These are phyloP conservation scores for Chironomus striatipennis DNA, from an alignment of 1,140 invertebrate species.

Conservation along the genomic window DNA sequence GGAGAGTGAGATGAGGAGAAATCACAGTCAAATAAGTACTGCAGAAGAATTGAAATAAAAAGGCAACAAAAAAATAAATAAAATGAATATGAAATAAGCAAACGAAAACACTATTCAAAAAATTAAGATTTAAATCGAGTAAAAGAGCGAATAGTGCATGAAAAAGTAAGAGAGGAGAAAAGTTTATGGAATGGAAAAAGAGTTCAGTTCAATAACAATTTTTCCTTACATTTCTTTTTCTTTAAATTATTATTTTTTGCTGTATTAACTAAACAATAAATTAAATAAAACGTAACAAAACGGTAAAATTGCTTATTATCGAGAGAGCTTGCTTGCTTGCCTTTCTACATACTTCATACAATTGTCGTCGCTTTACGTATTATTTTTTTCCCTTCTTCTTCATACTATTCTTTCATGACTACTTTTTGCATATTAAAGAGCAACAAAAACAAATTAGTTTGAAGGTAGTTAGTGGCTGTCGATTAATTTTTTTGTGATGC, in stretches of 20 bases:
- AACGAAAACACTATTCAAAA: conserved; percentile 22
- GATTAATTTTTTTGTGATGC: no score
- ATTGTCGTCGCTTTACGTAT: neutral
- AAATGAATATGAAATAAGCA: neutral
- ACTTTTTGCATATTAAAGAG: neutral
- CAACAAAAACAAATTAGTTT: no score
- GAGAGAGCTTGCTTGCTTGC: neutral
- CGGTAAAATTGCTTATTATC: conserved; percentile 15
- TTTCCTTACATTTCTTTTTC: neutral
- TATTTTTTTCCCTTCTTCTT: neutral
- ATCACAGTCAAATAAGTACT: neutral
- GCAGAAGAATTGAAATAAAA: neutral
- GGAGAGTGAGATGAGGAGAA: neutral
- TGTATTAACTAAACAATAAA: conserved; percentile 21
- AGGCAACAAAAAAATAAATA: no score
- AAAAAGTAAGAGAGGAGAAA: neutral
- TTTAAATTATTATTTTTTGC: neutral
- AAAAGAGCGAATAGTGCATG: neutral
- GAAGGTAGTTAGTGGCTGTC: no score
- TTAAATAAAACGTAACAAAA: conserved; percentile 24
- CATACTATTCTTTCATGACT: neutral
- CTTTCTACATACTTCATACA: neutral
- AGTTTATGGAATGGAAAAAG: neutral
- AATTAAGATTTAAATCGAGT: conserved; percentile 22
- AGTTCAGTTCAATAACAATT: conserved; percentile 22